Conservation (phyloP, 2,797 vertebrate species). For the Alca torda region DNA sequence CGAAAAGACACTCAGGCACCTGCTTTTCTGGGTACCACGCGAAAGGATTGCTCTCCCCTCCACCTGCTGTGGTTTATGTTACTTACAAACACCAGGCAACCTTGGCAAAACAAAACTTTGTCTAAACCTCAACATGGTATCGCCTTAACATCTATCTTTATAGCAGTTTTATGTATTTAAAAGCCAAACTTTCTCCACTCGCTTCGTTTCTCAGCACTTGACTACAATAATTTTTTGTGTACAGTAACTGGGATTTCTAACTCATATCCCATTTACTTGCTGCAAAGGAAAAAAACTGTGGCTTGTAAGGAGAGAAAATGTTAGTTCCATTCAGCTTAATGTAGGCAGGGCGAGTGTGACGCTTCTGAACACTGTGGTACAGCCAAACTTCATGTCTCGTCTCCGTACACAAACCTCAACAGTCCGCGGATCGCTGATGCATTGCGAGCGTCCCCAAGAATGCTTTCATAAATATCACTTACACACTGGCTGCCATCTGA, state of each 20-base stretch:
- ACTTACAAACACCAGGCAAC: neutral
- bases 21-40: neutral
- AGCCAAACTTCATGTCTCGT: neutral
- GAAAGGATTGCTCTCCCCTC: neutral
- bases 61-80: neutral
- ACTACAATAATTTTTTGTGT: neutral
- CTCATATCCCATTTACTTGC: neutral
- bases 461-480: neutral
- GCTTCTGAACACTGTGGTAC: fast-evolving
- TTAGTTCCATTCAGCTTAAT: neutral
- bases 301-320: neutral
- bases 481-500: neutral
- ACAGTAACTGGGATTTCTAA: neutral
- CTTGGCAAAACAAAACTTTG: neutral
- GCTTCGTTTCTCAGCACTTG: neutral
- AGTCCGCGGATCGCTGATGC: neutral
- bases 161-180: neutral
- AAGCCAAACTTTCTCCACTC: neutral
- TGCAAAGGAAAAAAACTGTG: neutral
- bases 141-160: neutral
- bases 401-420: neutral
- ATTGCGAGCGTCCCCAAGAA: neutral
- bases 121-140: neutral
- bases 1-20: neutral
- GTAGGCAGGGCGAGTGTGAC: neutral